A percentile compares a stretch with the other conserved stretches of the same genome.
Evolutionary conservation across 2,113 vertebrate genomes (phyloP).

Genomic region (Leucosticte australis): DNA sequence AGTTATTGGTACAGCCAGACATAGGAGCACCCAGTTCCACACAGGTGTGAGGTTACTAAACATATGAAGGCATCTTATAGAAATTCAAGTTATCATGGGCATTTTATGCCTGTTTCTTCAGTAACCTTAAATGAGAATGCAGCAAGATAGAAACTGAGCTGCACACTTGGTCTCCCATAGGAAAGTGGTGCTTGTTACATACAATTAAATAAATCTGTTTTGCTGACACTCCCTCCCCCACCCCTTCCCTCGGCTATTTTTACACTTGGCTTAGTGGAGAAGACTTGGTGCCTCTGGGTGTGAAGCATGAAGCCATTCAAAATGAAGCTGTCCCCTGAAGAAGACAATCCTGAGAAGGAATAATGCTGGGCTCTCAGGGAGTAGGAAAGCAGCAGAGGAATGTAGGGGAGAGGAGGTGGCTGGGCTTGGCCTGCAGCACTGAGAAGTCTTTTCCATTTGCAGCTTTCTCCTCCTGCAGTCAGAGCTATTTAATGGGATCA

Average conservation of each 20-base stretch:
- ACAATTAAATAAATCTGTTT: background rate
- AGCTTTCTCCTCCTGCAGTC: background rate
- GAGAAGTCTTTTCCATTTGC: background rate
- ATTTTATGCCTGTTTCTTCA: background rate
- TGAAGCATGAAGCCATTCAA: background rate
- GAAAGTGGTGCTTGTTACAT: background rate
- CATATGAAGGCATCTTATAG: background rate
- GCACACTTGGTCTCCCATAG: background rate
- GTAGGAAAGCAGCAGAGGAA: background rate
- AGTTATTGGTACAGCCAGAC: background rate
- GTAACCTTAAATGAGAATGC: background rate
- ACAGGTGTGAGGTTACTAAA: background rate
- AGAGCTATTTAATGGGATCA: constrained; percentile 31
- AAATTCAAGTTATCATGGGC: background rate
- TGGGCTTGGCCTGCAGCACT: background rate
- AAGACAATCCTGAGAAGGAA: background rate
- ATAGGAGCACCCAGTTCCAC: background rate
- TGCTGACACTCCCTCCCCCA: background rate
- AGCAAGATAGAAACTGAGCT: background rate
- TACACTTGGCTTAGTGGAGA: background rate
- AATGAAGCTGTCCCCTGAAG: background rate
- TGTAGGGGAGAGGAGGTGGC: background rate
- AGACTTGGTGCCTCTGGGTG: background rate
- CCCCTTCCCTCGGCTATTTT: background rate
- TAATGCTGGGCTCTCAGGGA: background rate